These are phyloP conservation scores for Cynopterus sphinx DNA, from an alignment of 2,797 vertebrate species.

Conservation along the genomic window DNA sequence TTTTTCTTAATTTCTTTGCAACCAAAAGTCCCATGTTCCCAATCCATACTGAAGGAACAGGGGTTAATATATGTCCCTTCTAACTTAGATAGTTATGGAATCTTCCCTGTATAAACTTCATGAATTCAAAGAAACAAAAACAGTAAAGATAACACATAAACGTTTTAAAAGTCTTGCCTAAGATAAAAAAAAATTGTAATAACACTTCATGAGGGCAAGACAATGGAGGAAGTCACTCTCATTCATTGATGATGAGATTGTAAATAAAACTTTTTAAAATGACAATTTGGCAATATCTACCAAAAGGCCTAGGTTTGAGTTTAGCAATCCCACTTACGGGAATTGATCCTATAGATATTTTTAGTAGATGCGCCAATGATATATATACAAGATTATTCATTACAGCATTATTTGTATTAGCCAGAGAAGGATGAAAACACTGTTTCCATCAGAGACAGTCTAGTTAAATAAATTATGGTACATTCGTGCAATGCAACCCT, in stretches of 20 bases:
- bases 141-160: background rate
- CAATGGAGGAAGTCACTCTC: background rate
- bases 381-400: background rate
- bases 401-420: background rate
- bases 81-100: background rate
- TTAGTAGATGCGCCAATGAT: background rate
- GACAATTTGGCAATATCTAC: background rate
- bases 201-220: background rate
- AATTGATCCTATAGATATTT: background rate
- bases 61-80: background rate
- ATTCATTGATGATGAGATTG: background rate
- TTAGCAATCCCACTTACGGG: background rate
- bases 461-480: background rate
- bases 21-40: background rate
- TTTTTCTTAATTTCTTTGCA: conserved; percentile 5
- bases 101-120: background rate
- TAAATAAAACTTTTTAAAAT: background rate
- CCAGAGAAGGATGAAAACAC: background rate
- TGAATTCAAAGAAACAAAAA: conserved; percentile 1
- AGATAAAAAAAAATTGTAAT: background rate
- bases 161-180: background rate
- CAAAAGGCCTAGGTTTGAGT: background rate
- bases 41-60: background rate
- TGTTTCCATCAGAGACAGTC: background rate
- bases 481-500: background rate